These are phyloP conservation scores for Phoronis australis DNA, from an alignment of 2,888 invertebrate genomes.

Conservation along the genomic window DNA sequence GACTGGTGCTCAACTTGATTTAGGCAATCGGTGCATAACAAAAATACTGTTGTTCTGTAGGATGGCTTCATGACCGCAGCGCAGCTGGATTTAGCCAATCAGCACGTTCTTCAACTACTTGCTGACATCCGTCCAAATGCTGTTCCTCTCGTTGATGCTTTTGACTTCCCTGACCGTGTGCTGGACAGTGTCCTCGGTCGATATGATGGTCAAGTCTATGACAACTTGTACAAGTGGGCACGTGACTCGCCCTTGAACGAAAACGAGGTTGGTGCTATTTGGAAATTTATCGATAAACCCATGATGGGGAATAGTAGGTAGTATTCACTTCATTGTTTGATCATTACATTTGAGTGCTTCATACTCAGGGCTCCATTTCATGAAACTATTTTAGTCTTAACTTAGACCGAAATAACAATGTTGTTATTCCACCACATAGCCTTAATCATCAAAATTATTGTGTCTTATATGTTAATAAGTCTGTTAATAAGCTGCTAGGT, in stretches of 20 bases:
- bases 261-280: slow-evolving; percentile 35
- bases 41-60: slow-evolving; percentile 54
- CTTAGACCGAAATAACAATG: too few species aligned
- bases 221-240: slow-evolving; percentile 53
- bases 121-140: slow-evolving; percentile 76
- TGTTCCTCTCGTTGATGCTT: slow-evolving; percentile 84
- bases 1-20: too few species aligned
- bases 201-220: slow-evolving; percentile 55
- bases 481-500: too few species aligned
- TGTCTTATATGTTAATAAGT: too few species aligned
- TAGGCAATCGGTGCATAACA: slow-evolving; percentile 1
- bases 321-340: background rate
- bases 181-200: slow-evolving; percentile 51
- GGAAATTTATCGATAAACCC: background rate
- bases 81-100: slow-evolving; percentile 59
- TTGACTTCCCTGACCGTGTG: slow-evolving; percentile 61
- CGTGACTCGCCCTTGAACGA: slow-evolving; percentile 51
- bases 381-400: too few species aligned
- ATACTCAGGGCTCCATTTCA: too few species aligned
- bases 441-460: too few species aligned
- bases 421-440: too few species aligned
- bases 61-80: slow-evolving; percentile 60
- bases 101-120: slow-evolving; percentile 67
- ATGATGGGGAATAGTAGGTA: background rate
- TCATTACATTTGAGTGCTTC: background rate